Base-by-base conservation (phyloP, 2,888 invertebrate genomes). In the Sicus ferrugineus region DNA sequence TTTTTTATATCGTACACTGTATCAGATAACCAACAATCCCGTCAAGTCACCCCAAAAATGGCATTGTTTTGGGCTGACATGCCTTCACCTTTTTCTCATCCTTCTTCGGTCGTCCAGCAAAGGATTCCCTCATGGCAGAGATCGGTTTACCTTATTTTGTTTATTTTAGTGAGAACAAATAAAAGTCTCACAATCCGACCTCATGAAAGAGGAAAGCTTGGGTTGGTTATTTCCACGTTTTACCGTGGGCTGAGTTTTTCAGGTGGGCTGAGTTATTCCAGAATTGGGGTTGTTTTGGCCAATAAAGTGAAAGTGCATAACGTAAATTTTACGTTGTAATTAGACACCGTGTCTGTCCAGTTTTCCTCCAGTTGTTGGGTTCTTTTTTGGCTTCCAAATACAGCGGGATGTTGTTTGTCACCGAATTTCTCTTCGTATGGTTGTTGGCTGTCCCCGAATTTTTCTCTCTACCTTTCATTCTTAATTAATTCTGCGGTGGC, bases 291-390 rank as follows among this genome's bases (percentile, higher is more conserved):
- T 31, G 28, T 66, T 54, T 66, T 23, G 67, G 67, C 59, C 58
- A 59, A 50, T 34, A 65, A 72, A 68, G 70, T 72, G 68, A 58
- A 62, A 72, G 70, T 70, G 70, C 72, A 68, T 30, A 30, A 65
- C 68, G 65, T 72, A 70, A 70, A 70, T 65, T 70, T 68, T 52
- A 69, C 70, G 61, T 69, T 69, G 69, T 65, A 73, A 67, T 72
- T 52, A 68, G 61, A 67, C 67, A 46, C 68, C 42, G 19, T 30
- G 63, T 56, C 58, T 62, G 30, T 38, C 34, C 14, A 30, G 38
- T 16, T 48, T 14, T 19, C 28, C 28, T 28, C 28, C 58, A 6
- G 16, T 31, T 38, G 52, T 14, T 50, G 26, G n/a, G 31, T n/a
- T 34, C 7, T 50, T 30, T 28, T 64, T 30, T 52, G 21, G 2